Evolutionary conservation across 2,797 vertebrate genomes (phyloP), one percentile per base, ranked within the genome.

Genomic region (Arremon aurantiirostris): DNA sequence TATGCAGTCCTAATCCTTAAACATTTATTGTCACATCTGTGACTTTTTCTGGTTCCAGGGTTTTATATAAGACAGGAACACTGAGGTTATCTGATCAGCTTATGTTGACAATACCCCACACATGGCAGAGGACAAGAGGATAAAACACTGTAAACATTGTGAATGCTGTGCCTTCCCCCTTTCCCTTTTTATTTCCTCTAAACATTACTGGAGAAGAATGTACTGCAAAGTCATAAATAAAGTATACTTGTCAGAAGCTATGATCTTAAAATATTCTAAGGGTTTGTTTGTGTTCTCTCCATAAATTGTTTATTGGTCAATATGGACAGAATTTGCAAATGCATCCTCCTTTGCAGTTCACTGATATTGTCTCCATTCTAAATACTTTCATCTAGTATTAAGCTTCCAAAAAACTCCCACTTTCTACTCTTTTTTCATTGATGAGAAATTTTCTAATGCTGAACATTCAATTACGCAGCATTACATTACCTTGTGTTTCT

Each of bases 301-400:
- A 97, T 97, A 97, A 98, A 97, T 97, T 97, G 97, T 97, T 98
- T 97, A 97, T 97, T 93, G 94, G 95, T 97, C 96, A 98, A 96
- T 95, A 97, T 96, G 97, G 94, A 81, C 95, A 93, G 94, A 95
- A 93, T 79, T 96, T 97, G 81, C 94, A 90, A 96, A 89, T 11
- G 11, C 52, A 89, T 70, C 90, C 73, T 86, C 87, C 93, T 94
- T 77, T 89, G 93, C 95, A 96, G 90, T 97, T 96, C 70, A 44
- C 76, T 89, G 87, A 71, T 89, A 92, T 73, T 87, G 86, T n/a
- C 49, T 93, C 82, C 44, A 26, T 61, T 83, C 90, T 94, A 95
- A 94, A 92, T 73, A 86, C 71, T 96, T 96, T 85, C 52, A 83
- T 46, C 14, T 32, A 69, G 55, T 13, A 75, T 30, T 61, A 59